Conservation (phyloP, 2,113 vertebrate species). For the Lagopus muta region DNA sequence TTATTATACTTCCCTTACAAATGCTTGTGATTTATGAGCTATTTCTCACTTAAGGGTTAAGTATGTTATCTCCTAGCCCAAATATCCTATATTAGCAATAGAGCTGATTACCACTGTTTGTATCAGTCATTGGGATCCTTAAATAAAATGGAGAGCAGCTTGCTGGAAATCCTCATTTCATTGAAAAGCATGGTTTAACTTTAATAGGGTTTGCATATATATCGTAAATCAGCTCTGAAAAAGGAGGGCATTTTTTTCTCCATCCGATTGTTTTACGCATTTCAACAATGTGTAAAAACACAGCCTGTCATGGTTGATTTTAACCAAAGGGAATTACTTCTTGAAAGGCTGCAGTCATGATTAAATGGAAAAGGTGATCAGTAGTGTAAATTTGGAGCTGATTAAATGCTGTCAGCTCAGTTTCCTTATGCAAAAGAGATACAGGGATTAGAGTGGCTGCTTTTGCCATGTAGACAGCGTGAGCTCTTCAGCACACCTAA, state of each 20-base stretch:
- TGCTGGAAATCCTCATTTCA: constrained; percentile 67
- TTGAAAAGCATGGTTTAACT: constrained; percentile 74
- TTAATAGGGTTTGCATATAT: constrained; percentile 70
- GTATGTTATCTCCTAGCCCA: constrained; percentile 48
- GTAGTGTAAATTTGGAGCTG: constrained; percentile 72
- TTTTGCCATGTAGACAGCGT: neutral
- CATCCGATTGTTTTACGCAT: constrained; percentile 59
- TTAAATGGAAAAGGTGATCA: constrained; percentile 67
- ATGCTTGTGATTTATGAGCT: constrained; percentile 63
- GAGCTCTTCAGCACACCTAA: neutral
- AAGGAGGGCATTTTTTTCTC: constrained; percentile 48
- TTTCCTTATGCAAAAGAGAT: constrained; percentile 53
- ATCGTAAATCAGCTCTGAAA: constrained; percentile 69
- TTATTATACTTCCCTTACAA: neutral
- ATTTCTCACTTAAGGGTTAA: constrained; percentile 62
- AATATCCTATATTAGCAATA: constrained; percentile 33
- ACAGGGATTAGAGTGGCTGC: constrained; percentile 27
- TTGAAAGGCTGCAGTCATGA: constrained; percentile 47
- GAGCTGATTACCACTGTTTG: constrained; percentile 33
- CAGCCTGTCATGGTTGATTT: constrained; percentile 65
- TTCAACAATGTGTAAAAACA: constrained; percentile 63
- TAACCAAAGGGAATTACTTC: constrained; percentile 66
- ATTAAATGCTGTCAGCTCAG: constrained; percentile 64
- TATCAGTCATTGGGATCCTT: constrained; percentile 50
- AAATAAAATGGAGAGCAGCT: constrained; percentile 65